Evolutionary conservation across 2,888 invertebrate species (phyloP), one percentile per base, ranked within the genome.

Genomic region (Cybosia mesomella): DNA sequence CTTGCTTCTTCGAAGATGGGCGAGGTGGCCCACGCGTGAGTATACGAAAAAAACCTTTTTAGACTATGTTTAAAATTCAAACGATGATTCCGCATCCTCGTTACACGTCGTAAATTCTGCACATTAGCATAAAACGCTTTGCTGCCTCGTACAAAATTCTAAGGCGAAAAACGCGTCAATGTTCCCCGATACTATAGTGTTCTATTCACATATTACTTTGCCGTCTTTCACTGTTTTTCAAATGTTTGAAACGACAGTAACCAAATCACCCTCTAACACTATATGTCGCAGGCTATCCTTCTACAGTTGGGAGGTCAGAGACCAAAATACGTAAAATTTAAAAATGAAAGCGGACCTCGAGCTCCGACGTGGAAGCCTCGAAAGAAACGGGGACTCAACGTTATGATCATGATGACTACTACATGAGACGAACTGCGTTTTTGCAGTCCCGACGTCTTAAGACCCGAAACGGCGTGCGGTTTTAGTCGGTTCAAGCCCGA

Each of bases 41-140:
- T 49, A n/a, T n/a, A 18, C 43, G 18, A 43, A 49, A 49, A 49
- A n/a, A 49, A 0, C 0, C 4, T 43, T 43, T 43, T 18, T 5
- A 43, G 13, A 49, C 49, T 18, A 1, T 18, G n/a, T n/a, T 49
- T 49, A 8, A 49, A 49, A 49, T 49, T 49, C 49, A n/a, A 49
- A 15, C 49, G n/a, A 49, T n/a, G n/a, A 49, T 49, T 49, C 49
- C n/a, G 49, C 49, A n/a, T n/a, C 49, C 49, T 49, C 49, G 49
- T 49, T 49, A 49, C 49, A 49, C 49, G 49, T 49, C 49, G 49
- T 9, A 18, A 49, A 49, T 49, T 49, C 49, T 9, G n/a, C 49
- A 49, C 4, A 49, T 49, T 49, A 49, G 49, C n/a, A 49, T 49
- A n/a, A 49, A 49, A 49, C 49, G 49, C 49, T n/a, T 49, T 49